These are phyloP conservation scores for honey bee (Apis mellifera) DNA, from an alignment of 1,140 invertebrate genomes.

Conservation along the genomic window Amel_HAv3.1 CM009937.2:8967501-8968000, in stretches of 20 bases:
- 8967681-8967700: constrained; percentile 76
- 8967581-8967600: constrained; percentile 96
- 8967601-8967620: constrained; percentile 97
- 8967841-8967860: neutral
- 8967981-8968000: neutral
- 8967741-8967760: no score
- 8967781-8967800: constrained; percentile 28
- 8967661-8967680: constrained; percentile 91
- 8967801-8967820: neutral
- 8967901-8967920: neutral
- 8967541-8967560: constrained; percentile 94
- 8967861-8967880: neutral
- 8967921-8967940: neutral
- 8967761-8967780: no score
- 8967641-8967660: constrained; percentile 96
- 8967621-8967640: constrained; percentile 95
- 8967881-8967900: neutral
- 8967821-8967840: constrained; percentile 16
- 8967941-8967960: constrained; percentile 20
- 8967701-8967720: neutral
- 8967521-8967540: constrained; percentile 85
- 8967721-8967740: no score
- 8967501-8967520: constrained; percentile 78
- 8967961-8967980: neutral
- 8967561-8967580: constrained; percentile 97